phyloP scores from a whole-genome alignment of 1,140 invertebrate genomes.

The Bombus sibiricus region DNA sequence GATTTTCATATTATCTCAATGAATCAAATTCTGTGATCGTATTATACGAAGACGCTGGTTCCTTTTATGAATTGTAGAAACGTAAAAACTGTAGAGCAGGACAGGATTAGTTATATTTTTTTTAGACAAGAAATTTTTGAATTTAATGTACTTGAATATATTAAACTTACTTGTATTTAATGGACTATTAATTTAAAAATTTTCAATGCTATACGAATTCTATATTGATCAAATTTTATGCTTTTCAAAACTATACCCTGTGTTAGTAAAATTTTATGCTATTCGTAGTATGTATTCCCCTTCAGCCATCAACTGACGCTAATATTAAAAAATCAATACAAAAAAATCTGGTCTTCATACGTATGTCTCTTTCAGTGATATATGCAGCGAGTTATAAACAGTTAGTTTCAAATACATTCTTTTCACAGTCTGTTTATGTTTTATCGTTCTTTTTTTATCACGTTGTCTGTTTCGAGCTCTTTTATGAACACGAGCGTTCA shows the following conservation, averaged over 20 bases:
- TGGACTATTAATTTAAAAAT: no score
- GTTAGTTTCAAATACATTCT: neutral
- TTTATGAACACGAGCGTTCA: neutral
- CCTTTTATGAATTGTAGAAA: no score
- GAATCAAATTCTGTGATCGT: no score
- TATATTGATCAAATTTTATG: no score
- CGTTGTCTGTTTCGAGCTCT: neutral
- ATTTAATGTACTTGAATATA: no score
- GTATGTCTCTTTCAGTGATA: neutral
- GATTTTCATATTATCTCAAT: no score
- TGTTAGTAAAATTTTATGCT: neutral
- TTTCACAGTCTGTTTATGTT: neutral
- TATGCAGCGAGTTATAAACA: neutral
- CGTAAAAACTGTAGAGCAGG: no score
- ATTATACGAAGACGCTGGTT: no score
- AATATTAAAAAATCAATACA: neutral
- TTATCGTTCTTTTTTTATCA: neutral
- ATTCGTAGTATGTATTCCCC: neutral
- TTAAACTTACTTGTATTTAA: no score
- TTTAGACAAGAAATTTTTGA: no score
- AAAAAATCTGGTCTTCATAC: neutral
- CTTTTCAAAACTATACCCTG: neutral
- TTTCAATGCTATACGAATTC: no score
- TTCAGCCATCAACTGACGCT: neutral
- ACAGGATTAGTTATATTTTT: no score